Evolutionary conservation across 2,797 vertebrate species (phyloP), one percentile per base, ranked within the genome.

Genomic region (Lemur catta): DNA sequence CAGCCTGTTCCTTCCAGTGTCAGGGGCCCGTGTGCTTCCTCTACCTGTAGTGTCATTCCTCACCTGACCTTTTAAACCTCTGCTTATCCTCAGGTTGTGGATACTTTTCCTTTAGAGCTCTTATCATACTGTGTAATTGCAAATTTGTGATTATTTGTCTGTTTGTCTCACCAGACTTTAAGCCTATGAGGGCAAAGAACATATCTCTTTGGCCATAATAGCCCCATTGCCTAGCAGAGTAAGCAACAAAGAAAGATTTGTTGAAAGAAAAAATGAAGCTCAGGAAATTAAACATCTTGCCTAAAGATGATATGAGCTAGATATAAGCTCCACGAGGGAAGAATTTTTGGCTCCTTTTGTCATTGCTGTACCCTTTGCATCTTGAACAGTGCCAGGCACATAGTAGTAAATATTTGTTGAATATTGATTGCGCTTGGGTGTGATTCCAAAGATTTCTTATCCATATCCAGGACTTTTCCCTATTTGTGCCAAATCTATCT

Each of bases 331-430:
- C 55, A 28, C 5, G 30, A 94, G 30, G 81, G 84, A 52, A 97
- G 71, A 26, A 28, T 35, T 87, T 92, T 30, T 43, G 50, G 18
- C 12, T 75, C 55, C 48, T 84, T 43, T 84, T 71, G 3, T 41
- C 33, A 35, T 26, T 75, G 24, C 46, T 43, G 0, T 72, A 7
- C 30, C 48, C 24, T 65, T 81, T 33, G 48, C 26, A 15, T 80
- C 84, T 92, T 81, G 61, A 43, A n/a, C 0, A 22, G 38, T 80
- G 74, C 84, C 61, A 84, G 84, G 55, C 41, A 79, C 6, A 7
- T 41, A 4, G 59, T 72, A 48, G 50, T 89, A 93, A 93, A 41
- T 94, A 72, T 96, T 96, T 95, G 72, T 67, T 96, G 67, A 87
- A 35, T 92, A 75, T 87, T 20, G 17, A 26, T 87, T 69, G 61